phyloP scores from a whole-genome alignment of 1,140 invertebrate species.

The Megalonaias nervosa region DNA sequence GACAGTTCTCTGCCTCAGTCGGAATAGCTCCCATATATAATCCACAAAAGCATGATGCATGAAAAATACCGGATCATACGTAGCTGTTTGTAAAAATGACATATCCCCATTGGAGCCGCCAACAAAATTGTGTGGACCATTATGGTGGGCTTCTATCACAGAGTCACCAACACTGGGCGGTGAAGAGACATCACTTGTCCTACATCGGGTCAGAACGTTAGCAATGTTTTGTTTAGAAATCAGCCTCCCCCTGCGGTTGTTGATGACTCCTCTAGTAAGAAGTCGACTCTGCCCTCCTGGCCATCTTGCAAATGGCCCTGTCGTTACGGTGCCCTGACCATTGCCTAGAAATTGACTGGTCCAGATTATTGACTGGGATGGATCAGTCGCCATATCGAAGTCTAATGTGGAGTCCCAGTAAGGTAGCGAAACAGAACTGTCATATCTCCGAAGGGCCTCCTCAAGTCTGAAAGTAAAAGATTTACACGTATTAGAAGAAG shows the following conservation, averaged over 20 bases:
- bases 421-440: constrained; percentile 61
- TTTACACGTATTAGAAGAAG: no score
- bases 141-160: no score
- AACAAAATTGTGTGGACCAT: no score
- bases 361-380: constrained; percentile 67
- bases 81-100: neutral
- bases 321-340: constrained; percentile 68
- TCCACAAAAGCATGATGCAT: constrained; percentile 26
- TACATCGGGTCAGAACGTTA: no score
- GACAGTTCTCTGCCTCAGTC: constrained; percentile 1
- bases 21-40: constrained; percentile 22
- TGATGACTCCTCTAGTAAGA: no score
- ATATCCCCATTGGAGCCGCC: no score
- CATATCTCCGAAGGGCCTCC: constrained; percentile 48
- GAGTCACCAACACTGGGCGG: no score
- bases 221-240: no score
- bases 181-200: no score
- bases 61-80: constrained; percentile 22
- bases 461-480: constrained; percentile 43
- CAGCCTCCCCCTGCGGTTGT: no score
- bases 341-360: constrained; percentile 66
- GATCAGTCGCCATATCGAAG: constrained; percentile 55
- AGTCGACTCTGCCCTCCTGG: no score
- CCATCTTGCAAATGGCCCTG: constrained; percentile 60
- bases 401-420: constrained; percentile 71